Evolutionary conservation across 2,888 invertebrate species (phyloP), one percentile per base, ranked within the genome.

Genomic region (Fragum whitleyi): DNA sequence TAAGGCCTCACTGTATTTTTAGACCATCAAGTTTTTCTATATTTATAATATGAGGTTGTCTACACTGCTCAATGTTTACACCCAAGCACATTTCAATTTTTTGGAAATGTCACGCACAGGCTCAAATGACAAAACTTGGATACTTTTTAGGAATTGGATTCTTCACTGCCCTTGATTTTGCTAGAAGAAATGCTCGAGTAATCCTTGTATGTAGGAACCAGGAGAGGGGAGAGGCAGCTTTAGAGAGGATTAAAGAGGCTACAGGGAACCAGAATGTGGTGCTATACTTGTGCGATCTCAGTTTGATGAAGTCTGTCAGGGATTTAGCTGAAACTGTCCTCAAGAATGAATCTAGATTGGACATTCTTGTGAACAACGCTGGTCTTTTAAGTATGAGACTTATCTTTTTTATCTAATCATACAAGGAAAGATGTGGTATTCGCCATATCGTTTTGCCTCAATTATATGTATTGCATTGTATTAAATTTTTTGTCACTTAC

Each of bases 321-420:
- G 73, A 86, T 32, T 91, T 92, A 89, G 90, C 86, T 0, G 81
- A 85, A 28, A 71, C 83, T 6, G 73, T 91, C 39, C 70, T 74
- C 0, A 61, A 74, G 21, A 85, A 88, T 70, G 91, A 91, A 59
- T n/a, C 73, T 1, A 80, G 82, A 32, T 79, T 92, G 19, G 89
- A 92, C 71, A 89, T 91, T 42, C 83, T 92, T 9, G 81, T 92
- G 11, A 92, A 92, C 83, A 92, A 92, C 85, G 92, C 92, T 55
- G 91, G 89, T 1, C 75, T 90, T n/a, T 71, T 85, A 47, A 85
- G 91, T 90, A 32, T 16, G n/a, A n/a, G n/a, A n/a, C n/a, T n/a
- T n/a, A n/a, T n/a, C n/a, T n/a, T n/a, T n/a, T n/a, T n/a, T n/a
- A n/a, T n/a, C n/a, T n/a, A n/a, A n/a, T n/a, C n/a, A n/a, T n/a